A percentile compares a stretch with the other conserved stretches of the same genome.
These are phyloP conservation scores for Tadarida brasiliensis DNA, from an alignment of 2,797 vertebrate species.

Conservation along the genomic window DNA sequence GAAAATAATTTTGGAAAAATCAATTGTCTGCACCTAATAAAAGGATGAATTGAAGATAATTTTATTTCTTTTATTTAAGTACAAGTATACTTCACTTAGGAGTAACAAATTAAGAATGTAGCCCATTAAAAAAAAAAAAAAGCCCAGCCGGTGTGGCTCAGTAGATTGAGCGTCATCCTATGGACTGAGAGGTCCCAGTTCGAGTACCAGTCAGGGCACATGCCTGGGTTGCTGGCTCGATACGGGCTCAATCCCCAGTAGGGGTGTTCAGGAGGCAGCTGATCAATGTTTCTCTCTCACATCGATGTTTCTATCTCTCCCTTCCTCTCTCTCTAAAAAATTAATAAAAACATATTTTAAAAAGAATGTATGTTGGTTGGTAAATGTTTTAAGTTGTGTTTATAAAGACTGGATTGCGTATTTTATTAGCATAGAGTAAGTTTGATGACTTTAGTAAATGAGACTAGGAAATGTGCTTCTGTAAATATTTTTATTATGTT, in stretches of 20 bases:
- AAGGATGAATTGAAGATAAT: background rate
- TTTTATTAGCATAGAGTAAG: slow-evolving; percentile 44
- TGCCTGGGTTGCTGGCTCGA: too few relatives aligned
- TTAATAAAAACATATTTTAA: too few relatives aligned
- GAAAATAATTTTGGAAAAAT: slow-evolving; percentile 50
- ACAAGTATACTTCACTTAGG: background rate
- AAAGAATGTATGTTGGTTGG: background rate
- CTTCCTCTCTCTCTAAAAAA: too few relatives aligned
- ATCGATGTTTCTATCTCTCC: background rate
- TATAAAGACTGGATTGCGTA: background rate
- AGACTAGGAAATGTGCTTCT: slow-evolving; percentile 18
- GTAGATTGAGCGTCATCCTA: too few relatives aligned
- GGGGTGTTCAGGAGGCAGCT: too few relatives aligned
- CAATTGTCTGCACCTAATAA: background rate
- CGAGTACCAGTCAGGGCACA: too few relatives aligned
- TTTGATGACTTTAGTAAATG: slow-evolving; percentile 57
- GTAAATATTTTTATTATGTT: slow-evolving; percentile 35
- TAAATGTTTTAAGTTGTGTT: slow-evolving; percentile 28
- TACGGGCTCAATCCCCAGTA: too few relatives aligned
- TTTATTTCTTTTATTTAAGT: slow-evolving; percentile 57
- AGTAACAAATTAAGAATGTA: background rate
- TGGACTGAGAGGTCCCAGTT: too few relatives aligned
- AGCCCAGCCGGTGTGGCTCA: too few relatives aligned
- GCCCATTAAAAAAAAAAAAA: too few relatives aligned
- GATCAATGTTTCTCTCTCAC: too few relatives aligned